Conservation (phyloP, 2,113 vertebrate genomes). For the Cariama cristata region DNA sequence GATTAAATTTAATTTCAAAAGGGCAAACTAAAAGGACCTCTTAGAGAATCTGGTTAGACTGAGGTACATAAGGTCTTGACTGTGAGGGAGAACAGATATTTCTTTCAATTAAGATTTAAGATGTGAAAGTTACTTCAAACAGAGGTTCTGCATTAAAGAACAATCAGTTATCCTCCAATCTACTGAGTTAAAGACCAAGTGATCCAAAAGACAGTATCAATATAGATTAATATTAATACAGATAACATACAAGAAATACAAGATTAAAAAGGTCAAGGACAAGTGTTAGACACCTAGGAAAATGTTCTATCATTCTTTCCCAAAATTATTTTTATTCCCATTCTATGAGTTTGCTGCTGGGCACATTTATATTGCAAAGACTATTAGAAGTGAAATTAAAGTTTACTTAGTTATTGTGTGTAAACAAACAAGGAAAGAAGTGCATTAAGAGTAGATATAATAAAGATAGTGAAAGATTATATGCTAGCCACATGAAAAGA, state of each 20-base stretch:
- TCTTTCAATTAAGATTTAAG: background rate
- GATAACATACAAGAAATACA: background rate
- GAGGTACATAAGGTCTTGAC: background rate
- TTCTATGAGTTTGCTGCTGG: background rate
- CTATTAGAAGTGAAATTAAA: background rate
- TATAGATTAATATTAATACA: background rate
- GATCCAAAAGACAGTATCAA: background rate
- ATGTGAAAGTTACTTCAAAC: background rate
- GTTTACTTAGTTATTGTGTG: background rate
- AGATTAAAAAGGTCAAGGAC: background rate
- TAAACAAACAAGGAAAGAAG: background rate
- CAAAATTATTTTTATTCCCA: background rate
- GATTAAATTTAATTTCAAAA: background rate
- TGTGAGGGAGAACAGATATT: background rate
- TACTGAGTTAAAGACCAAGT: background rate
- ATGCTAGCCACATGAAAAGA: background rate
- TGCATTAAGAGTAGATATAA: background rate
- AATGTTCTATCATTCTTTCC: background rate
- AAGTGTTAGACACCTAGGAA: background rate
- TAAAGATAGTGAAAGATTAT: background rate
- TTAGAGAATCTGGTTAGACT: background rate
- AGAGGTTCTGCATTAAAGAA: background rate
- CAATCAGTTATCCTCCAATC: accelerated
- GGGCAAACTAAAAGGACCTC: background rate
- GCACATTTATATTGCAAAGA: background rate